These are phyloP conservation scores for Onychomys torridus DNA, from an alignment of 2,797 vertebrate species.

Conservation along the genomic window DNA sequence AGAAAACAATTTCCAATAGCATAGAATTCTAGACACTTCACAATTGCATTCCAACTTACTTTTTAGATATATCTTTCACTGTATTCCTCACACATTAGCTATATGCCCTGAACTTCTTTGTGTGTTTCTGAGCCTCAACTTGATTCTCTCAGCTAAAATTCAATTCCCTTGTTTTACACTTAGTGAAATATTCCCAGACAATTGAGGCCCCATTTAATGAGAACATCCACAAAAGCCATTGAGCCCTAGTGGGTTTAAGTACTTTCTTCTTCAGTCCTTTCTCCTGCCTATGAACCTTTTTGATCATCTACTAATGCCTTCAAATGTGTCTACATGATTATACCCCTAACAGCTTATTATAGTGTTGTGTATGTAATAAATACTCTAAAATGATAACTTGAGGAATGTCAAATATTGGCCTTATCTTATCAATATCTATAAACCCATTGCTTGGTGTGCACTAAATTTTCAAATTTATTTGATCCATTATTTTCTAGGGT, in stretches of 20 bases:
- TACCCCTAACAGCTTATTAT: neutral
- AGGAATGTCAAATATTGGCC: slow-evolving; percentile 2
- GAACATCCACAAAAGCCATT: neutral
- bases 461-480: slow-evolving; percentile 37
- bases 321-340: neutral
- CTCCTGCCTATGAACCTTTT: neutral
- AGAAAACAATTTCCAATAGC: neutral
- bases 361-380: neutral
- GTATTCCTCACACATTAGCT: neutral
- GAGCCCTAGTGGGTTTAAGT: neutral
- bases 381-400: neutral
- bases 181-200: slow-evolving; percentile 28
- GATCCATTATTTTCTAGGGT: slow-evolving; percentile 14
- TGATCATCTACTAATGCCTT: neutral
- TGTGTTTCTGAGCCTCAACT: slow-evolving; percentile 11
- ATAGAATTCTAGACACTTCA: neutral
- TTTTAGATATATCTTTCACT: neutral
- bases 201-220: slow-evolving; percentile 7
- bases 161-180: slow-evolving; percentile 44
- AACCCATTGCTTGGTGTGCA: neutral
- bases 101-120: neutral
- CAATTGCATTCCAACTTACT: neutral
- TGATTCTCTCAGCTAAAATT: slow-evolving; percentile 41
- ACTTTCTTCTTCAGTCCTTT: slow-evolving; percentile 3
- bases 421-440: neutral